Base-by-base conservation (phyloP, 1,140 invertebrate species). In the Harlomillsia oculata region DNA sequence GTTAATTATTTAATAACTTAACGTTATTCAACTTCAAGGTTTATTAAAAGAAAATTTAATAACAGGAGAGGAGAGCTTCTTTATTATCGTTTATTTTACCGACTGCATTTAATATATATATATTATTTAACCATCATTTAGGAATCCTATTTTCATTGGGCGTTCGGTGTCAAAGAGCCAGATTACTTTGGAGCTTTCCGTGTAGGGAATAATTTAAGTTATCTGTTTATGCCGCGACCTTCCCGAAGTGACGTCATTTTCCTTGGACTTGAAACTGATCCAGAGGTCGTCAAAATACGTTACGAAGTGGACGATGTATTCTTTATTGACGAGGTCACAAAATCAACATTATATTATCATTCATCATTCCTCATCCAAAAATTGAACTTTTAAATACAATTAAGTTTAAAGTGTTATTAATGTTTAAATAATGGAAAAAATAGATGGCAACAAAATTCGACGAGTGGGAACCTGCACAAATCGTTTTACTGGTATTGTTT, bases 101-200 rank as follows among this genome's bases (percentile, higher is more conserved):
- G n/a, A 34, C 8, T 34, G 32, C 8, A 8, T n/a, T n/a, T 34
- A 8, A 34, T 9, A 9, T 34, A 34, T 34, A 8, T 34, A 9
- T 34, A n/a, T 34, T n/a, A 34, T 34, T 8, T 34, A n/a, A 9
- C 32, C 32, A 34, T n/a, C 6, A 30, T 29, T 29, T 30, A 89
- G 82, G 87, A 89, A 72, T 83, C 85, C 0, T 89, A 80, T 68
- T 90, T 90, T 64, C 84, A 87, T 72, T 90, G 86, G 86, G 68
- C 78, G 9, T 93, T 93, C 74, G 94, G 91, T 5, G 90, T 91
- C 0, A 78, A 85, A 57, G 92, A 97, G 68, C 87, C 90, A 0
- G 87, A 82, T 49, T 96, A 84, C 69, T 94, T 81, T 72, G 91
- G 91, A 49, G 83, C 81, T 8, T 72, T 97, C 29, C 82, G 91